Conservation (phyloP, 1,140 invertebrate genomes). For the Halesus radiatus region DNA sequence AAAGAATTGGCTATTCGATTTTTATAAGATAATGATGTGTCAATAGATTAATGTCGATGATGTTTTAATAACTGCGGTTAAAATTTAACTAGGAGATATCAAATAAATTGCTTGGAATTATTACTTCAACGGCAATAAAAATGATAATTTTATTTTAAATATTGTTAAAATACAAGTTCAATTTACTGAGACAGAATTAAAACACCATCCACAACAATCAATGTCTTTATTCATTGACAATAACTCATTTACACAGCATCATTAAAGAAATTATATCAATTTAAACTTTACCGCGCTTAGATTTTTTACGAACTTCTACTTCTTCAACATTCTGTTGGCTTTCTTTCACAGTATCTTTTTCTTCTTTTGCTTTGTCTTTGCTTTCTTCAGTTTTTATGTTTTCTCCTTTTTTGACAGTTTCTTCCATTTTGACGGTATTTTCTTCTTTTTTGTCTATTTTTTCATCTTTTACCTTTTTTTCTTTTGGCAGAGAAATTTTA, state of each 20-base stretch:
- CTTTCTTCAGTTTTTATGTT: neutral
- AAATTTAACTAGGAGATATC: no score
- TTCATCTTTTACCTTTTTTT: neutral
- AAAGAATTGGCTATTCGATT: no score
- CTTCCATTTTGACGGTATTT: neutral
- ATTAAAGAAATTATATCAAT: neutral
- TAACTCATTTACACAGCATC: neutral
- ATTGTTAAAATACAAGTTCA: no score
- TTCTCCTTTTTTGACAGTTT: neutral
- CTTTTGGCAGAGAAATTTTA: slow-evolving; percentile 61
- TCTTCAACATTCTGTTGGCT: slow-evolving; percentile 22
- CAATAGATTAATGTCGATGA: no score
- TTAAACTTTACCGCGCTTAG: slow-evolving; percentile 37
- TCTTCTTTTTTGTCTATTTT: neutral
- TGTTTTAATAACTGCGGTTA: no score
- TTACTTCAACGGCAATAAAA: no score
- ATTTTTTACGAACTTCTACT: slow-evolving; percentile 39
- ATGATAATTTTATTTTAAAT: no score
- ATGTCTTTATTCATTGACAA: no score
- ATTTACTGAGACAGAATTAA: no score
- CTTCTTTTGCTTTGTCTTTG: neutral
- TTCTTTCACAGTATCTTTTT: slow-evolving; percentile 12
- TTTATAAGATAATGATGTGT: no score
- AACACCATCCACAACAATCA: no score
- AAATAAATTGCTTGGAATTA: no score